Percentiles rank a stretch among this genome's conserved stretches.
Evolutionary conservation across 2,797 vertebrate genomes (phyloP).

Genomic region (Artibeus lituratus): DNA sequence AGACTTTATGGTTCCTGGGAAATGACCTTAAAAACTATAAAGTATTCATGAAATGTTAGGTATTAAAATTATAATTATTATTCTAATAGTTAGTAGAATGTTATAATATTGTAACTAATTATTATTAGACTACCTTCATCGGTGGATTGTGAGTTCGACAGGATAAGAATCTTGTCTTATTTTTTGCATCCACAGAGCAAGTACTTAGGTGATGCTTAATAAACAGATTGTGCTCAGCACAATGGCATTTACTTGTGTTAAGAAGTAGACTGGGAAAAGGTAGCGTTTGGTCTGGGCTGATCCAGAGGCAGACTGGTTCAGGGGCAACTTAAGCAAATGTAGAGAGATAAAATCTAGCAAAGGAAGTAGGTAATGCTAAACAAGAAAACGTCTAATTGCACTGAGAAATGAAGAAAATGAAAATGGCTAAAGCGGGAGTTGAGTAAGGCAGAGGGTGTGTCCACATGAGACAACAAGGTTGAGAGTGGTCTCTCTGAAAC

Average conservation of each 20-base stretch:
- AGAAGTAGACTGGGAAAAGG: background rate
- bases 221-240: background rate
- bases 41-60: background rate
- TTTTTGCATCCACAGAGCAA: background rate
- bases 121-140: background rate
- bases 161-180: background rate
- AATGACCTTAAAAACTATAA: constrained; percentile 11
- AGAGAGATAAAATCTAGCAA: background rate
- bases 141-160: background rate
- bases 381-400: background rate
- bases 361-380: background rate
- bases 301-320: background rate
- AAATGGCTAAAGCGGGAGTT: background rate
- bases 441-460: background rate
- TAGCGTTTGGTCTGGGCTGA: background rate
- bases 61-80: background rate
- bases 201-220: background rate
- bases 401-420: background rate
- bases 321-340: background rate
- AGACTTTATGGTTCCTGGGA: background rate
- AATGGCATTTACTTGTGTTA: background rate
- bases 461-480: background rate
- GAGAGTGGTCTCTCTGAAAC: background rate
- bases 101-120: background rate
- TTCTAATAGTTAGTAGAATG: background rate